Conservation (phyloP, 1,140 invertebrate genomes). For the Ceratina australensis region DNA sequence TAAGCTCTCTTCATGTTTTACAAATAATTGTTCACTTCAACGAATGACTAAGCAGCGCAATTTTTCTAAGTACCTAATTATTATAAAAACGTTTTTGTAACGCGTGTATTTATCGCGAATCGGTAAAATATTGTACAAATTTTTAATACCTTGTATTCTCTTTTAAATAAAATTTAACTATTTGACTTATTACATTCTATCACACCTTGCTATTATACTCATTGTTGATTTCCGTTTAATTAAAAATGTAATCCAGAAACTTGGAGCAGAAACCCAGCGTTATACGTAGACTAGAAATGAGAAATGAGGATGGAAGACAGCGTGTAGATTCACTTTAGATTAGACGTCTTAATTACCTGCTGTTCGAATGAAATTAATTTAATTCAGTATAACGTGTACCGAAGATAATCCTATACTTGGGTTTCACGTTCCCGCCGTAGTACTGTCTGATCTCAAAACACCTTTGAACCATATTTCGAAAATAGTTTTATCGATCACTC, state of each 20-base stretch:
- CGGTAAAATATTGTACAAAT: slow-evolving; percentile 10
- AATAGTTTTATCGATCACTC: too few relatives aligned
- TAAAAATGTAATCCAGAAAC: too few relatives aligned
- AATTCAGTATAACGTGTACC: slow-evolving; percentile 71
- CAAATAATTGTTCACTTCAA: too few relatives aligned
- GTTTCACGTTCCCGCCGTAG: slow-evolving; percentile 3
- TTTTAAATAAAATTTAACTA: slow-evolving; percentile 13
- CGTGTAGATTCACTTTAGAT: slow-evolving; percentile 67
- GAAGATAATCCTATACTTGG: slow-evolving; percentile 59
- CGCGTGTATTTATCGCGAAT: slow-evolving; percentile 10
- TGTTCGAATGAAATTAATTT: slow-evolving; percentile 74
- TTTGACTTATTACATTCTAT: too few relatives aligned
- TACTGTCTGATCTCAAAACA: background rate
- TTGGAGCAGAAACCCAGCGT: background rate
- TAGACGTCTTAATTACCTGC: slow-evolving; percentile 74
- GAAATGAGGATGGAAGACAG: slow-evolving; percentile 32
- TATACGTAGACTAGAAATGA: slow-evolving; percentile 4
- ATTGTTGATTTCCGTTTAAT: too few relatives aligned
- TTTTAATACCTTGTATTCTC: background rate
- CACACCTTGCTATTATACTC: too few relatives aligned
- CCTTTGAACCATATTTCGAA: too few relatives aligned
- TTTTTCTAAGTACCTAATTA: slow-evolving; percentile 28
- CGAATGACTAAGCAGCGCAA: background rate
- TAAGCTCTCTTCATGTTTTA: too few relatives aligned
- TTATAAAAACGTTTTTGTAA: background rate